Percentiles rank a stretch among this genome's conserved stretches.
Evolutionary conservation across 2,888 invertebrate genomes (phyloP).

Genomic region (Pammene fasciana): DNA sequence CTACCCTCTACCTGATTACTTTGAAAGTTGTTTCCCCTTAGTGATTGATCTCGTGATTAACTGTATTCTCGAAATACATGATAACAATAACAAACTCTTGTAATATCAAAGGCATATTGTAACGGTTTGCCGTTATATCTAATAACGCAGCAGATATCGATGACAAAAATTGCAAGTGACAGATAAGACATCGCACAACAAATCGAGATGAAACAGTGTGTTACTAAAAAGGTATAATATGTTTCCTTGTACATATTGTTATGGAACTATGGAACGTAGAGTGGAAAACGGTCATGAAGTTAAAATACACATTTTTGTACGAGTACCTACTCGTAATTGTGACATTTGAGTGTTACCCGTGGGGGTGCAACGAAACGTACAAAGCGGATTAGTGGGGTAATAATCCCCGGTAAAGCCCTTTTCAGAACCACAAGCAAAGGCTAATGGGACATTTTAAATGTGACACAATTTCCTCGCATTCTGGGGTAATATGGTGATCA

Average conservation of each 20-base stretch:
- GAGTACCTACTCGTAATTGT: constrained; percentile 19
- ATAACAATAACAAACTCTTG: too few relatives aligned
- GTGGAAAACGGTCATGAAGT: neutral
- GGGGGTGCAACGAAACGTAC: constrained; percentile 41
- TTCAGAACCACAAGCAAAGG: constrained; percentile 30
- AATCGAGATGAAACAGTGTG: too few relatives aligned
- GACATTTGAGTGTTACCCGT: constrained; percentile 43
- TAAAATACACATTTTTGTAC: neutral
- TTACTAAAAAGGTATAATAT: too few relatives aligned
- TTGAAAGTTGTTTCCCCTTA: neutral
- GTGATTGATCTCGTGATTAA: constrained; percentile 1
- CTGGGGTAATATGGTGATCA: neutral
- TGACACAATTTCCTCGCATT: constrained; percentile 13
- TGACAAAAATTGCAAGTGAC: too few relatives aligned
- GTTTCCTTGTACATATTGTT: too few relatives aligned
- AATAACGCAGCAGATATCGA: too few relatives aligned
- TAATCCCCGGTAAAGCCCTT: constrained; percentile 35
- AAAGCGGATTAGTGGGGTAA: constrained; percentile 46
- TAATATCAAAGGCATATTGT: too few relatives aligned
- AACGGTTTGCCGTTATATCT: too few relatives aligned
- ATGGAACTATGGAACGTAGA: neutral
- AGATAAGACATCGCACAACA: too few relatives aligned
- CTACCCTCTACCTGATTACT: too few relatives aligned
- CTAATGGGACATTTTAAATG: constrained; percentile 21
- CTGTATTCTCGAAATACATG: neutral